These are phyloP conservation scores for Thunnus maccoyii DNA, from an alignment of 2,113 vertebrate genomes.

Conservation along the genomic window DNA sequence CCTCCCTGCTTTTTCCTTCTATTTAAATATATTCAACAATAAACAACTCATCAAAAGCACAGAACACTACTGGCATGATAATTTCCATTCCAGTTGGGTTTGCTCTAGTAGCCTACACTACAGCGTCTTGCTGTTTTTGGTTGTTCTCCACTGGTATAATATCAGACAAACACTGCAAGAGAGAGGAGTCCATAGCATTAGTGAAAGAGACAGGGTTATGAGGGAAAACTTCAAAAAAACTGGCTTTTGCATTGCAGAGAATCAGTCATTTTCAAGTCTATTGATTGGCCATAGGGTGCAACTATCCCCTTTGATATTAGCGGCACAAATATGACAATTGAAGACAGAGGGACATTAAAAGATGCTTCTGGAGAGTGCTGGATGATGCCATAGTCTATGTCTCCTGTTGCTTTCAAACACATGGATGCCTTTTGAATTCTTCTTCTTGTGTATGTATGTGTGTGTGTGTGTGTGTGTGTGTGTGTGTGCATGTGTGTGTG, in stretches of 20 bases:
- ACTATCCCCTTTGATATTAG: slow-evolving; percentile 52
- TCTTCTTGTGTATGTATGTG: slow-evolving; percentile 2
- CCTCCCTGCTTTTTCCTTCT: slow-evolving; percentile 16
- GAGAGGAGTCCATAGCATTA: slow-evolving; percentile 32
- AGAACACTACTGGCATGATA: slow-evolving; percentile 14
- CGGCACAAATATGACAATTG: slow-evolving; percentile 59
- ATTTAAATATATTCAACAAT: slow-evolving; percentile 11
- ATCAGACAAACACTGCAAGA: slow-evolving; percentile 43
- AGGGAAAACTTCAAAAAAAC: slow-evolving; percentile 16
- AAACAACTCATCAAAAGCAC: slow-evolving; percentile 64
- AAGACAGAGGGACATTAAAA: slow-evolving; percentile 47
- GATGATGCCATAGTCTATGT: slow-evolving; percentile 48
- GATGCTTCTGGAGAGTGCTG: slow-evolving; percentile 51
- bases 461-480: slow-evolving; percentile 13
- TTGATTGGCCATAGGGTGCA: slow-evolving; percentile 42
- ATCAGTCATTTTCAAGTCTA: slow-evolving; percentile 53
- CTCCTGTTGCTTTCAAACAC: slow-evolving; percentile 66
- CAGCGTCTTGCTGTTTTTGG: slow-evolving; percentile 11
- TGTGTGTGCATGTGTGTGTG: neutral
- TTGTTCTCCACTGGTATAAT: slow-evolving; percentile 35
- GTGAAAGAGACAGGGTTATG: slow-evolving; percentile 6
- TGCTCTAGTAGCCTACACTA: slow-evolving; percentile 37
- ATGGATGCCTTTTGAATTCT: slow-evolving; percentile 58
- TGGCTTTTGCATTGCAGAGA: slow-evolving; percentile 51
- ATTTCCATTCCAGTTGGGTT: slow-evolving; percentile 20